Evolutionary conservation across 1,140 invertebrate species (phyloP).

Genomic region (Diprion similis): DNA sequence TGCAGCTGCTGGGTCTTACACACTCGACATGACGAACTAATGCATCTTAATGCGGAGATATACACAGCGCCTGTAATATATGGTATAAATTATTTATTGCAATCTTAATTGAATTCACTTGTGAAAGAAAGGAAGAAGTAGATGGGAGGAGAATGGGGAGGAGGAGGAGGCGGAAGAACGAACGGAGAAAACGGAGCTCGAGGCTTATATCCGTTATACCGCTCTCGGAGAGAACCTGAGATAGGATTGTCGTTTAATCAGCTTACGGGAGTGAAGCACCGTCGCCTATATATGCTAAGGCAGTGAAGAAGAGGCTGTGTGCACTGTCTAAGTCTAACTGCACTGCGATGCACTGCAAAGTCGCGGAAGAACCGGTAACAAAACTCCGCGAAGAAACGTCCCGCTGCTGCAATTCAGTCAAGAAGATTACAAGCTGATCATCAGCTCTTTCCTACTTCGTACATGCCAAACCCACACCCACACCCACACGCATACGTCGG

Average conservation of each 20-base stretch:
- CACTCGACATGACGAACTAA: background rate
- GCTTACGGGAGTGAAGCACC: background rate
- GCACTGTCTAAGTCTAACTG: background rate
- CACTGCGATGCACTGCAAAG: background rate
- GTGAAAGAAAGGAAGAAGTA: background rate
- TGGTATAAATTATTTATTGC: slow-evolving; percentile 1
- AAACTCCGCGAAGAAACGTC: no score
- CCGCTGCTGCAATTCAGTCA: background rate
- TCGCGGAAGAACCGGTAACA: background rate
- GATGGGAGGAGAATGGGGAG: no score
- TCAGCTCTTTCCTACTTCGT: background rate
- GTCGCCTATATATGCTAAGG: no score
- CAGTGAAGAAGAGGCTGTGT: background rate
- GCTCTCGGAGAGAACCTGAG: background rate
- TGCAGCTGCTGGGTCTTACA: no score
- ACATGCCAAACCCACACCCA: background rate
- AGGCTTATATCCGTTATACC: background rate
- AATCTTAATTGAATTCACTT: slow-evolving; percentile 6
- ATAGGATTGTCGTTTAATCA: slow-evolving; percentile 14
- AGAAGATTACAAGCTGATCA: background rate
- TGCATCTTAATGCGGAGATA: background rate
- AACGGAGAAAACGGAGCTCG: background rate
- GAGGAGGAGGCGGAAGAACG: background rate
- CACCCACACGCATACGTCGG: background rate
- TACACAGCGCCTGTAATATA: background rate